Evolutionary conservation across 2,113 vertebrate genomes (phyloP), one percentile per base, ranked within the genome.

Genomic region (Elachura formosa): DNA sequence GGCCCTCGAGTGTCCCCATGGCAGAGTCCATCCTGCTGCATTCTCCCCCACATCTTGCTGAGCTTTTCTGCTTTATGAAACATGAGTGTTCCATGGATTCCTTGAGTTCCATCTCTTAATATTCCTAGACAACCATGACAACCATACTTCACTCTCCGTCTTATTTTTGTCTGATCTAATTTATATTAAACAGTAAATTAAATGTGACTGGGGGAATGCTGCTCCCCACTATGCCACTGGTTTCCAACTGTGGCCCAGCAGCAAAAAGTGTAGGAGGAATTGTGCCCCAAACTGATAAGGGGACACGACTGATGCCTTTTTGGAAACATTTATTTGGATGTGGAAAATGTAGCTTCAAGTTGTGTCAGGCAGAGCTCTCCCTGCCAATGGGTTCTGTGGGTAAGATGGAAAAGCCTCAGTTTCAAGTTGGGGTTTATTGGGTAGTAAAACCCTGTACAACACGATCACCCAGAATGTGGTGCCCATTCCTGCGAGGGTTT

Each of bases 401-500:
- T 38, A 11, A 83, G 68, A n/a, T 0, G 38, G 51, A 54, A 77
- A 15, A 13, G 3, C n/a, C 52, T 54, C 26, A 9, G 4, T 75
- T 66, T 3, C 25, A 23, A 9, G 2, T 7, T n/a, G 11, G 3
- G 3, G 9, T 9, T 72, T 40, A 59, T 71, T 48, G 41, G 34
- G 25, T 2, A 20, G 41, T 38, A 51, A 84, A 91, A 6, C 7
- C 33, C 38, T 74, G 74, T 34, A 46, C 51, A 62, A 41, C 19
- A 6, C 0, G 1, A 29, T 33, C 49, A 66, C 24, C 17, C 28
- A 49, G 41, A 56, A 29, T 3, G 4, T 8, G 4, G 41, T 61
- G 40, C 38, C 6, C 38, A 21, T 28, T 19, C 64, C 5, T 18
- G 31, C 3, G 9, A 31, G 23, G 9, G 5, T 16, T 11, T 56